Evolutionary conservation across 2,113 vertebrate genomes (phyloP).

Genomic region (Tringa solitaria): DNA sequence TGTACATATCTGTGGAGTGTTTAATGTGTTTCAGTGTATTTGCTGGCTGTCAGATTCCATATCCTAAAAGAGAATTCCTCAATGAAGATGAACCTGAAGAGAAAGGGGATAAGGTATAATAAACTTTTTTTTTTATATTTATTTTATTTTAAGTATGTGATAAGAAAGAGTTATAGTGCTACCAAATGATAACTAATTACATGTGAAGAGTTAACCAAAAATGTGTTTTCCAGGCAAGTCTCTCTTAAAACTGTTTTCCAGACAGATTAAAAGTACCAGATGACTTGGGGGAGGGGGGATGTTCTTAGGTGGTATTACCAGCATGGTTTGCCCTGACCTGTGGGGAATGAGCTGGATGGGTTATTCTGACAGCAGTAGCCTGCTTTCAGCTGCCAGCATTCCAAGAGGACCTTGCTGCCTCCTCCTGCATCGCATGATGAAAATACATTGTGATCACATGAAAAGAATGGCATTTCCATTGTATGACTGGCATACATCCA

Average conservation of each 20-base stretch:
- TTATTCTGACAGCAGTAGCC: not conserved
- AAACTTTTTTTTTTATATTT: not conserved
- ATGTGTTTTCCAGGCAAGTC: not conserved
- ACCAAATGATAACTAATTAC: not conserved
- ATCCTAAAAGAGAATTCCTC: slow-evolving; percentile 97
- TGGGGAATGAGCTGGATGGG: not conserved
- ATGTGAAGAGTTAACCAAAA: not conserved
- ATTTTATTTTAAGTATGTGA: not conserved
- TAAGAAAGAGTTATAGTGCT: not conserved
- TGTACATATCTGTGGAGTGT: not conserved
- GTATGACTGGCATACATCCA: slow-evolving; percentile 46
- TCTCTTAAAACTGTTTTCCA: not conserved
- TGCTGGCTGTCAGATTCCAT: slow-evolving; percentile 98
- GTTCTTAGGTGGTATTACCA: not conserved
- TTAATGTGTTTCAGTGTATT: slow-evolving; percentile 85
- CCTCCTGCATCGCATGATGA: not conserved
- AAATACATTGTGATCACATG: not conserved
- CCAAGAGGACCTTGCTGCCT: not conserved
- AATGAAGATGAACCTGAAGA: slow-evolving; percentile 98
- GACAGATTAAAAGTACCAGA: not conserved
- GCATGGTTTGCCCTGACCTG: not conserved
- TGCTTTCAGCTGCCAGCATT: not conserved
- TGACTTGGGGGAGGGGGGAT: not conserved
- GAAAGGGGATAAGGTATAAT: slow-evolving; percentile 93
- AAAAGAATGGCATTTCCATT: slow-evolving; percentile 26